Conservation (phyloP, 1,140 invertebrate genomes). For the Lepidostoma basale region DNA sequence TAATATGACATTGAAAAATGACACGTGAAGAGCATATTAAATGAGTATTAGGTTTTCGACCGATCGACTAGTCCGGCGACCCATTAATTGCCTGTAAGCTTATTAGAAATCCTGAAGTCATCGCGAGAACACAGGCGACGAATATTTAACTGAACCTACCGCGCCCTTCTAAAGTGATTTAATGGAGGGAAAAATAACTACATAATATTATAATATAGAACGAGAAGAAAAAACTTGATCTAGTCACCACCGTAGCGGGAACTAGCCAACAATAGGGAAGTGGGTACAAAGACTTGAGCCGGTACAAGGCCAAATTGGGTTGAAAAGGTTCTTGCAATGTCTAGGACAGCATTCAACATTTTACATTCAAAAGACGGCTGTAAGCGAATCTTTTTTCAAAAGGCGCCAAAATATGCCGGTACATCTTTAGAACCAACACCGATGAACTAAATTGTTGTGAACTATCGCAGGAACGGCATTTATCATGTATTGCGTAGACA, state of each 20-base stretch:
- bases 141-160: too few species aligned
- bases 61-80: too few species aligned
- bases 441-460: too few species aligned
- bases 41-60: too few species aligned
- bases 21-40: too few species aligned
- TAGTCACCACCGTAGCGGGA: conserved; percentile 21
- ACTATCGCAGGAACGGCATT: too few species aligned
- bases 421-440: conserved; percentile 9
- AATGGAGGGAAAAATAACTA: neutral
- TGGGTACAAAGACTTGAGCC: conserved; percentile 23
- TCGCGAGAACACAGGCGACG: too few species aligned
- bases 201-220: neutral
- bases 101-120: too few species aligned
- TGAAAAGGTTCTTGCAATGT: conserved; percentile 24
- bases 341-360: conserved; percentile 19
- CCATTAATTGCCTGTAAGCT: too few species aligned
- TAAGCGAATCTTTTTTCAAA: conserved; percentile 28
- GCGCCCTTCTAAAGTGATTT: too few species aligned
- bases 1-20: too few species aligned
- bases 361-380: conserved; percentile 18
- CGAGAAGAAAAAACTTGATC: conserved; percentile 18
- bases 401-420: conserved; percentile 21
- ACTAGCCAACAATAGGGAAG: conserved; percentile 23
- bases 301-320: conserved; percentile 22
- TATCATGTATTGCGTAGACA: too few species aligned